Evolutionary conservation across 2,797 vertebrate species (phyloP).

Genomic region (Iguana delicatissima): DNA sequence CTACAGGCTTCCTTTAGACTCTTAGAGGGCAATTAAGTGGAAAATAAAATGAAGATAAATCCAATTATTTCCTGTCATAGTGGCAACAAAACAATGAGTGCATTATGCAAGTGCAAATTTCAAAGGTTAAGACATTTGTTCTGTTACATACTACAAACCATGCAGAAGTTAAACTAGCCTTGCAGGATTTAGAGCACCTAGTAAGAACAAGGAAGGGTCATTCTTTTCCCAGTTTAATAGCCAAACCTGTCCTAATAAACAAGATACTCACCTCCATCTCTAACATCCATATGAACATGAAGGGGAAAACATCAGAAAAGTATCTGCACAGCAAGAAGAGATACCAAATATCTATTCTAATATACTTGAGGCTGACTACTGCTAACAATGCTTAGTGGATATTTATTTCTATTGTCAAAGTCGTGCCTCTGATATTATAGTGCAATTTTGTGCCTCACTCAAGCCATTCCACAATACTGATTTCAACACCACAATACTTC

Average conservation of each 20-base stretch:
- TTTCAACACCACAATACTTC: background rate
- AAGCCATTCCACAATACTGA: background rate
- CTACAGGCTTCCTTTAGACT: fast-evolving
- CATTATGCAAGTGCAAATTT: constrained; percentile 12
- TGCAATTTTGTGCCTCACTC: background rate
- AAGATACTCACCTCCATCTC: background rate
- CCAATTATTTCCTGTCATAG: constrained; percentile 16
- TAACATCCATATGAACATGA: constrained; percentile 23
- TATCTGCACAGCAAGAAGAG: background rate
- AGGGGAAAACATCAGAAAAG: constrained; percentile 10
- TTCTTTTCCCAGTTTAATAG: background rate
- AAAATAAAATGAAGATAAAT: constrained; percentile 6
- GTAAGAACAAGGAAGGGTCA: background rate
- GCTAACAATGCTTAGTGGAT: background rate
- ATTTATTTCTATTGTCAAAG: background rate
- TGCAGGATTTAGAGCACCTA: background rate
- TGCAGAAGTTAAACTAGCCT: constrained; percentile 3
- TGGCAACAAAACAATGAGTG: background rate
- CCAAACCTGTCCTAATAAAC: background rate
- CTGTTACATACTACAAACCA: background rate
- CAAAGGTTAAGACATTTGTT: background rate
- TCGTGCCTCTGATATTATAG: background rate
- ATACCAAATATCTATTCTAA: background rate
- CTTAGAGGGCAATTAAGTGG: background rate
- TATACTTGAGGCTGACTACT: constrained; percentile 22